Conservation (phyloP, 2,113 vertebrate genomes). For the Alligator sinensis region DNA sequence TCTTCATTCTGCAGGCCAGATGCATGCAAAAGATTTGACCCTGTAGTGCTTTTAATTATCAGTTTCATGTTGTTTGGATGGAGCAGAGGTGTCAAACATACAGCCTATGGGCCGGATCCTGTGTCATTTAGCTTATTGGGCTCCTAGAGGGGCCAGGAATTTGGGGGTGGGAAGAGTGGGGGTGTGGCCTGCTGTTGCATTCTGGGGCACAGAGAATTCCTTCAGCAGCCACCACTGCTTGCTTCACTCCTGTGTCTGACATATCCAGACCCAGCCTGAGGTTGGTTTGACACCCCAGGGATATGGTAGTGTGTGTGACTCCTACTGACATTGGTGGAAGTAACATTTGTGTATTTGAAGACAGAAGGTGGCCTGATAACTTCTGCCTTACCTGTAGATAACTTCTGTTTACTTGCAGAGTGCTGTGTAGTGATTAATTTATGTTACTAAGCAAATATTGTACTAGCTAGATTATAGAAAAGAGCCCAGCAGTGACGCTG, state of each 20-base stretch:
- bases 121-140: too few species aligned
- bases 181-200: too few species aligned
- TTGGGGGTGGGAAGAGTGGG: too few species aligned
- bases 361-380: neutral
- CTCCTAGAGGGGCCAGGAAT: too few species aligned
- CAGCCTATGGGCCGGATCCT: too few species aligned
- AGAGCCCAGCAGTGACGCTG: conserved; percentile 33
- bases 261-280: too few species aligned
- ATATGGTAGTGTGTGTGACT: neutral
- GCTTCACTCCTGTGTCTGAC: too few species aligned
- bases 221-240: too few species aligned
- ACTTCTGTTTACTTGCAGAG: conserved; percentile 2
- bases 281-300: too few species aligned
- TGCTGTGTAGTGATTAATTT: conserved; percentile 21
- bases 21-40: neutral
- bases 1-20: neutral
- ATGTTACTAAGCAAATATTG: conserved; percentile 32
- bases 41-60: neutral
- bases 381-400: conserved; percentile 6
- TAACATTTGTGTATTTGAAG: neutral
- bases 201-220: too few species aligned
- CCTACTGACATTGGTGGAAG: neutral
- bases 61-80: neutral
- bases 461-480: conserved; percentile 51
- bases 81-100: neutral